Evolutionary conservation across 35 echinoderm and acorn worm species (phyloP), one percentile per base, ranked within the genome.

Genomic region (Lytechinus pictus): DNA sequence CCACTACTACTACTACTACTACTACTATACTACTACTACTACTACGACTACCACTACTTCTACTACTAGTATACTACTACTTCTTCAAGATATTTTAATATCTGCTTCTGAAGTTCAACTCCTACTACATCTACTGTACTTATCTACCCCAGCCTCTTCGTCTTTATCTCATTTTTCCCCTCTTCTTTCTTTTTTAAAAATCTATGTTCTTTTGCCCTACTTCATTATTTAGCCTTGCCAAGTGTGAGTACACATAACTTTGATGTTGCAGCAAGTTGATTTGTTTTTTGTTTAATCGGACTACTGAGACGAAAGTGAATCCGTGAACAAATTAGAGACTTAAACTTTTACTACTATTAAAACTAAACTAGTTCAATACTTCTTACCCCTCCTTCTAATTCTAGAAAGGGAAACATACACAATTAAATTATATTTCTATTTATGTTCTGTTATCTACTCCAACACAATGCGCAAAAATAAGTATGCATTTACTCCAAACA

Each of bases 111-210:
- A 44, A 44, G 55, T 94, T n/a, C 94, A 86, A n/a, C 94, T 94
- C 9, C 94, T 94, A n/a, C 94, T 94, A 86, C 94, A 86, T n/a
- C 54, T 94, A n/a, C 29, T 86, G n/a, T n/a, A n/a, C 58, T 94
- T 27, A 3, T 79, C 33, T 44, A 9, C 55, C 11, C 55, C 55
- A 57, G 60, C 57, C 57, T 11, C 57, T 94, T 61, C 86, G 0
- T 58, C 27, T 94, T 28, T 60, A 10, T 95, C 66, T 95, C 28
- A 3, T n/a, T 94, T n/a, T 94, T 21, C 24, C 1, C 27, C 51
- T 6, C 87, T 9, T 27, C 10, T 27, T 6, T 9, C 16, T 21
- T 19, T 21, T 66, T 14, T 66, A n/a, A n/a, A 10, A 16, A 60
- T 58, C 13, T 58, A 11, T 8, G 9, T 58, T 58, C 56, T 58